Percentiles rank a stretch among this genome's conserved stretches.
phyloP scores from a whole-genome alignment of 2,888 invertebrate species.

The Cephalotes varians region DNA sequence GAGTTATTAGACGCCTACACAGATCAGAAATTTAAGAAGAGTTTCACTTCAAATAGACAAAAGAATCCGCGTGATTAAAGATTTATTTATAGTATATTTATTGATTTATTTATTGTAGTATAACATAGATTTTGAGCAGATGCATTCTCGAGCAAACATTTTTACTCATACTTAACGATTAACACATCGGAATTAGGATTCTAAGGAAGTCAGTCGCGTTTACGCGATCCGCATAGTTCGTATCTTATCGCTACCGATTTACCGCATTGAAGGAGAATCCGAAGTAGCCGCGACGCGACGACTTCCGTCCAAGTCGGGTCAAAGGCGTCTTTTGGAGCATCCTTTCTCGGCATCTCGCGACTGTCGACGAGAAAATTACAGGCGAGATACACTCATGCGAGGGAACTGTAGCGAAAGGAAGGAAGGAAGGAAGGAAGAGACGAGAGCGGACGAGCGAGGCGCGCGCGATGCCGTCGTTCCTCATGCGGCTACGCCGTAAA shows the following conservation, averaged over 20 bases:
- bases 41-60: background rate
- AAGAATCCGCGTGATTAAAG: too few species aligned
- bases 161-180: background rate
- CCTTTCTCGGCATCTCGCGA: slow-evolving; percentile 46
- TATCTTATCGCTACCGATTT: slow-evolving; percentile 23
- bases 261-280: slow-evolving; percentile 14
- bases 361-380: slow-evolving; percentile 73
- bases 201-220: background rate
- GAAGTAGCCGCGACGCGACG: slow-evolving; percentile 12
- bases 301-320: slow-evolving; percentile 48
- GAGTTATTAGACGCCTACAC: too few species aligned
- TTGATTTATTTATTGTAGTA: too few species aligned
- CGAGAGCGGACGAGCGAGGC: slow-evolving; percentile 43
- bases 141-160: background rate
- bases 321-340: slow-evolving; percentile 47
- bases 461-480: slow-evolving; percentile 70
- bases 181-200: background rate
- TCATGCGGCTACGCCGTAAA: slow-evolving; percentile 75
- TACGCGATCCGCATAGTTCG: background rate
- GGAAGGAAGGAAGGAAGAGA: slow-evolving; percentile 41
- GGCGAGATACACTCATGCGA: slow-evolving; percentile 58
- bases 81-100: too few species aligned
- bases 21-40: too few species aligned
- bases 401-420: slow-evolving; percentile 44
- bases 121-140: background rate